Conservation (phyloP, 2,113 vertebrate genomes). For the Physeter macrocephalus region DNA sequence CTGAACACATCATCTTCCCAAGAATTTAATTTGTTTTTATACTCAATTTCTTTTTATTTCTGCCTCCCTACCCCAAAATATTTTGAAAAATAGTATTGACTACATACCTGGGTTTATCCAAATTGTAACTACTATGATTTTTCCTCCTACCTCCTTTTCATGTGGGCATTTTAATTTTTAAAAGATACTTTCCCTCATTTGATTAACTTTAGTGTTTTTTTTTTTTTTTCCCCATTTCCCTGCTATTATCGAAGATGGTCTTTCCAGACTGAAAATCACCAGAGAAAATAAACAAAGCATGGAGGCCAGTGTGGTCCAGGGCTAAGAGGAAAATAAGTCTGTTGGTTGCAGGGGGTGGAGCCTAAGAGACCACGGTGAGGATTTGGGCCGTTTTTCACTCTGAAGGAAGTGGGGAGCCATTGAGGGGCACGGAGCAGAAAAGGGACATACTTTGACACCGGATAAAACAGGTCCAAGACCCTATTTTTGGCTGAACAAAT, state of each 20-base stretch:
- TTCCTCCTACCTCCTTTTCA: not conserved
- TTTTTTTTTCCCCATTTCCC: not conserved
- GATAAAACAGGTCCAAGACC: not conserved
- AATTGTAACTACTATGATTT: not conserved
- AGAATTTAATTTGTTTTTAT: not conserved
- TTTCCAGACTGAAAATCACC: not conserved
- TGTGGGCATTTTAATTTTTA: not conserved
- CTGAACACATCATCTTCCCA: not conserved
- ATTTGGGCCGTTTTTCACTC: not conserved
- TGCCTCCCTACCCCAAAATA: not conserved
- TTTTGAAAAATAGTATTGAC: not conserved
- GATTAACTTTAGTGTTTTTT: not conserved
- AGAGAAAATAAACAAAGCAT: not conserved
- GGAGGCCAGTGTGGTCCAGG: too few relatives aligned
- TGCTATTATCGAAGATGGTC: not conserved
- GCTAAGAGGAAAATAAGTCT: not conserved
- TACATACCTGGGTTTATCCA: not conserved
- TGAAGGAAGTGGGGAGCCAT: not conserved
- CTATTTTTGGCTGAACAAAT: not conserved
- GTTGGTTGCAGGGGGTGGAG: rapidly evolving
- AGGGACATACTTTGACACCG: not conserved
- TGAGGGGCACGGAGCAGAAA: not conserved
- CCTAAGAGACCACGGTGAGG: not conserved
- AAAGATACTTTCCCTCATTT: not conserved
- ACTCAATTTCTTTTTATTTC: not conserved